Conservation (phyloP, 2,113 vertebrate genomes). For the Platycercus adscitus region DNA sequence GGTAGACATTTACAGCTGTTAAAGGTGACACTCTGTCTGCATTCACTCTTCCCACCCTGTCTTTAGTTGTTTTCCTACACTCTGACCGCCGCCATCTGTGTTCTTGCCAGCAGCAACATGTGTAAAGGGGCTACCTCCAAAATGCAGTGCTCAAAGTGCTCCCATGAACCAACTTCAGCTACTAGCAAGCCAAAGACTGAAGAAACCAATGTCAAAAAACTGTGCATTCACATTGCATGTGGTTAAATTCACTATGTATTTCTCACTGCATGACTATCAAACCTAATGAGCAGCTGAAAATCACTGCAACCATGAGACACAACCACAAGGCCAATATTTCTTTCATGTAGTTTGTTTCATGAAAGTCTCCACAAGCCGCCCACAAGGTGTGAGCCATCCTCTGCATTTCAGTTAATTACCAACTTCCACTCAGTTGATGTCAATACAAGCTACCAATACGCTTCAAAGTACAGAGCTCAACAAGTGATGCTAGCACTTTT, state of each 20-base stretch:
- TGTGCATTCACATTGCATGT: fast-evolving
- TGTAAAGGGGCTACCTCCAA: neutral
- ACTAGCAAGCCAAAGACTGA: neutral
- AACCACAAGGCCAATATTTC: neutral
- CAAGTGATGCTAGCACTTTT: fast-evolving
- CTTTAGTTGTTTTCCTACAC: fast-evolving
- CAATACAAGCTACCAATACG: neutral
- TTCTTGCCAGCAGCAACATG: neutral
- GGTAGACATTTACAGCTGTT: neutral
- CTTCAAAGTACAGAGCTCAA: neutral
- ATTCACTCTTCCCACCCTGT: neutral
- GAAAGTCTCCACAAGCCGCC: neutral
- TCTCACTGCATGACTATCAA: neutral
- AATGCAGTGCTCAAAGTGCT: fast-evolving
- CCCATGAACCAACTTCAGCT: neutral
- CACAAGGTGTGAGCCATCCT: neutral
- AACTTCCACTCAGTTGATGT: neutral
- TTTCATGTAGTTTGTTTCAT: neutral
- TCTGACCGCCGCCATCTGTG: neutral
- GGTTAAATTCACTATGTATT: fast-evolving
- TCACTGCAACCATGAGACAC: neutral
- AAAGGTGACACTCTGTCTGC: neutral
- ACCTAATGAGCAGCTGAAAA: neutral
- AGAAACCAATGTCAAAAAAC: neutral
- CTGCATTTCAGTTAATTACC: neutral